These are phyloP conservation scores for Conus canariensis DNA, from an alignment of 2,888 invertebrate species.

Conservation along the genomic window DNA sequence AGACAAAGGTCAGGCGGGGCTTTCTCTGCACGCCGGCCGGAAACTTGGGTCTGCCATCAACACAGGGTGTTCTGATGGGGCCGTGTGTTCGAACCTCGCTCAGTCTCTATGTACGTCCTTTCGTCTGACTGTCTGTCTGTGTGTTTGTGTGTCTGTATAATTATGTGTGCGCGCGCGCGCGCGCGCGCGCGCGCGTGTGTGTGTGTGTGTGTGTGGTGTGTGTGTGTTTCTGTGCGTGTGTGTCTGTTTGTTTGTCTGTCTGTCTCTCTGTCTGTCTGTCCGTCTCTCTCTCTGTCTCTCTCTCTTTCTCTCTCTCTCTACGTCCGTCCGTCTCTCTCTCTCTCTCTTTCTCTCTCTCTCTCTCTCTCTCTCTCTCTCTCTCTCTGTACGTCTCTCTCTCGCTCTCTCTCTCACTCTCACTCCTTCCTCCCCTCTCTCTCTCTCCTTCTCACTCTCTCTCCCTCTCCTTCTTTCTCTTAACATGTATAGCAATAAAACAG, in stretches of 20 bases:
- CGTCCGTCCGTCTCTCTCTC: too few relatives aligned
- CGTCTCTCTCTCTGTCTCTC: not conserved
- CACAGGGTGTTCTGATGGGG: not conserved
- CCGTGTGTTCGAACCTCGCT: not conserved
- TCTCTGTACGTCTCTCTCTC: too few relatives aligned
- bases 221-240: not conserved
- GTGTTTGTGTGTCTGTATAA: not conserved
- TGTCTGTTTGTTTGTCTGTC: not conserved
- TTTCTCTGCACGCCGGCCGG: conserved; percentile 21
- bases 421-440: too few relatives aligned
- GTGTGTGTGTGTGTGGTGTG: not conserved
- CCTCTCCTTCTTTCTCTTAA: too few relatives aligned
- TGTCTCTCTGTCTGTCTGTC: not conserved
- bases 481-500: too few relatives aligned
- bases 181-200: too few relatives aligned
- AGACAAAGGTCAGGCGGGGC: conserved; percentile 56
- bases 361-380: too few relatives aligned
- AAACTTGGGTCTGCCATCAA: not conserved
- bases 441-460: too few relatives aligned
- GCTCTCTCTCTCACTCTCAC: too few relatives aligned
- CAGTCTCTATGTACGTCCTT: not conserved
- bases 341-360: too few relatives aligned
- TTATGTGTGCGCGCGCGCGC: not conserved
- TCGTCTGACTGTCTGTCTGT: not conserved
- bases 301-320: not conserved